Evolutionary conservation across 2,888 invertebrate species (phyloP).

Genomic region (Phania funesta): DNA sequence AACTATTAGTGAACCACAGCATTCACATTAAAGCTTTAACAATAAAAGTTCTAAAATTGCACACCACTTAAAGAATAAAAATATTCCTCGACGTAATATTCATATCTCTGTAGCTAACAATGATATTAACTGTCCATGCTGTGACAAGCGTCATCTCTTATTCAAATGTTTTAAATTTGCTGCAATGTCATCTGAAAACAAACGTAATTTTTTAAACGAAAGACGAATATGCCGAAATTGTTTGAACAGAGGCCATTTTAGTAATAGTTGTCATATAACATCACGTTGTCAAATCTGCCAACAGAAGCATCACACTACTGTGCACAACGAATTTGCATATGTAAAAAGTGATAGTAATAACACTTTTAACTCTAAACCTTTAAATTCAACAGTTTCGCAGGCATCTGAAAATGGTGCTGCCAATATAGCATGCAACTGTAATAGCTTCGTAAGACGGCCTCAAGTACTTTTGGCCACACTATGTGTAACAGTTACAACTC

Average conservation of each 20-base stretch:
- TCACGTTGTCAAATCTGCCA: conserved; percentile 14
- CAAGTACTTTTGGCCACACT: conserved; percentile 37
- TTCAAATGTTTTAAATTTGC: conserved; percentile 52
- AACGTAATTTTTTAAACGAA: background rate
- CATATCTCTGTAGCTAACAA: no score
- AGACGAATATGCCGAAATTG: conserved; percentile 40
- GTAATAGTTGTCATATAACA: background rate
- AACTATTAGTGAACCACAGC: no score
- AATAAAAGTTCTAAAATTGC: no score
- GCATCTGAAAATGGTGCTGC: background rate
- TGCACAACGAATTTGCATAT: conserved; percentile 6
- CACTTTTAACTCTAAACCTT: background rate
- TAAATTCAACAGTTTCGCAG: background rate
- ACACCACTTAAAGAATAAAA: no score
- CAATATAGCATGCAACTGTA: background rate
- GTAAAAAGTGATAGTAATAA: no score
- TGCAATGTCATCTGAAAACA: conserved; percentile 5
- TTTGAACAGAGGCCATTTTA: conserved; percentile 25
- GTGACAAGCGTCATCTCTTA: conserved; percentile 24
- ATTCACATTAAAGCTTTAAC: no score
- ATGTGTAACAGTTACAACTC: conserved; percentile 16
- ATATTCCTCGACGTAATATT: no score
- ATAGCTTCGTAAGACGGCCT: background rate
- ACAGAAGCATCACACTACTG: conserved; percentile 4
- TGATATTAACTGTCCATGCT: conserved; percentile 22